phyloP scores from a whole-genome alignment of 2,113 vertebrate genomes.

The Hippoglossus stenolepis region DNA sequence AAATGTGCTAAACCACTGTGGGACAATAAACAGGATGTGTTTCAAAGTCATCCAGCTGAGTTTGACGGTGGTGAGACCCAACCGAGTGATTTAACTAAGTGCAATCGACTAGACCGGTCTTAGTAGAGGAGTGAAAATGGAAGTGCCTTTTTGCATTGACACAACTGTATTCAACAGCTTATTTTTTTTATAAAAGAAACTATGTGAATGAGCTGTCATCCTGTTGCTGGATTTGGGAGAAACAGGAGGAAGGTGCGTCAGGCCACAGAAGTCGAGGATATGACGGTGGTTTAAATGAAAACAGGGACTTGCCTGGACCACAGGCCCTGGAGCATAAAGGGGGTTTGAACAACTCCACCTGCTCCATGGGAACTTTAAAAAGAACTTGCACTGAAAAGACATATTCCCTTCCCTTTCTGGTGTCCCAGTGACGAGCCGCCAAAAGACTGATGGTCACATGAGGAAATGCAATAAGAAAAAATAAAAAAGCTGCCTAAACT shows the following conservation, averaged over 20 bases:
- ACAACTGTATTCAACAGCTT: constrained; percentile 43
- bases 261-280: constrained; percentile 35
- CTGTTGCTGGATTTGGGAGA: constrained; percentile 72
- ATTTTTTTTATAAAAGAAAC: constrained; percentile 49
- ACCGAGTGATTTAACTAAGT: constrained; percentile 71
- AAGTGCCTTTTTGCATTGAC: constrained; percentile 75
- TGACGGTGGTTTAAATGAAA: constrained; percentile 12
- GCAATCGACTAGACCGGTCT: constrained; percentile 71
- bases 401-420: constrained; percentile 25
- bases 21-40: neutral
- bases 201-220: constrained; percentile 59
- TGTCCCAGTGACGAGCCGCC: constrained; percentile 17
- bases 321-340: constrained; percentile 19
- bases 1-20: constrained; percentile 46
- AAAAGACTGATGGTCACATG: constrained; percentile 24
- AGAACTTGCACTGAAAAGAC: constrained; percentile 71
- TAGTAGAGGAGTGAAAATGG: constrained; percentile 53
- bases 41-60: constrained; percentile 26
- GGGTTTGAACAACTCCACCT: constrained; percentile 14
- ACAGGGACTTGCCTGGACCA: constrained; percentile 17
- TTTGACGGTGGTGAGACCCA: constrained; percentile 32
- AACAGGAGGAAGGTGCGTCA: constrained; percentile 15
- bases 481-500: constrained; percentile 21
- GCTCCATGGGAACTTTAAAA: constrained; percentile 30
- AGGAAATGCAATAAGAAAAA: constrained; percentile 17